A percentile compares a stretch with the other conserved stretches of the same genome.
Evolutionary conservation across 1,140 invertebrate species (phyloP).

Genomic region (Pseudomyrmex sp.): DNA sequence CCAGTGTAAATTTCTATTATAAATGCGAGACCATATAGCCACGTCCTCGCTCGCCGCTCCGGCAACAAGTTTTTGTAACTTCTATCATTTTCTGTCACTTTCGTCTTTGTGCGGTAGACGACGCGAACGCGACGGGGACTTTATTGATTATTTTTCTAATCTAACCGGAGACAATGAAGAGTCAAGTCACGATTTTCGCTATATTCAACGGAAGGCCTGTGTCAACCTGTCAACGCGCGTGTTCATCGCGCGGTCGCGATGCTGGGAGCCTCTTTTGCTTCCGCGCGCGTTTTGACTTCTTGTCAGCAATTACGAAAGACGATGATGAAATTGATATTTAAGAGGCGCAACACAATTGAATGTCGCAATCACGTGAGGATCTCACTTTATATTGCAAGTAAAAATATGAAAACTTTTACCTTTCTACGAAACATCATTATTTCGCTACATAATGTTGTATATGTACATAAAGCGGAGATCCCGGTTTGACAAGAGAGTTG

Average conservation of each 20-base stretch:
- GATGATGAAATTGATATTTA: constrained; percentile 34
- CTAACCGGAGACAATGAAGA: constrained; percentile 30
- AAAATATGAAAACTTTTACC: neutral
- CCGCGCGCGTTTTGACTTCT: constrained; percentile 37
- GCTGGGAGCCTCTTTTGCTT: constrained; percentile 10
- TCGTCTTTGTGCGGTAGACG: constrained; percentile 9
- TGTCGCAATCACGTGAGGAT: neutral
- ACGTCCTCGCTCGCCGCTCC: neutral
- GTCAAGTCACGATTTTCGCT: constrained; percentile 39
- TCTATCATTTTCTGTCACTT: constrained; percentile 34
- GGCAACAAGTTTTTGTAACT: constrained; percentile 43
- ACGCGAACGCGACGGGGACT: constrained; percentile 19
- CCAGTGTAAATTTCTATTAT: constrained; percentile 39
- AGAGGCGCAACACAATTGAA: neutral
- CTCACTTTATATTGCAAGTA: neutral
- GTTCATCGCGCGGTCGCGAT: constrained; percentile 30
- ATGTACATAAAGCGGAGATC: neutral
- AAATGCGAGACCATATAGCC: constrained; percentile 32
- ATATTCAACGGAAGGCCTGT: constrained; percentile 27
- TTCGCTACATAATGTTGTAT: neutral
- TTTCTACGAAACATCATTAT: neutral
- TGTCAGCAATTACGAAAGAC: constrained; percentile 15
- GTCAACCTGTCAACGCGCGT: constrained; percentile 53
- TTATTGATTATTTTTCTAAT: constrained; percentile 35
- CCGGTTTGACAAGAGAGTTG: neutral